Conservation (phyloP, 1,140 invertebrate species). For the Apis cerana region DNA sequence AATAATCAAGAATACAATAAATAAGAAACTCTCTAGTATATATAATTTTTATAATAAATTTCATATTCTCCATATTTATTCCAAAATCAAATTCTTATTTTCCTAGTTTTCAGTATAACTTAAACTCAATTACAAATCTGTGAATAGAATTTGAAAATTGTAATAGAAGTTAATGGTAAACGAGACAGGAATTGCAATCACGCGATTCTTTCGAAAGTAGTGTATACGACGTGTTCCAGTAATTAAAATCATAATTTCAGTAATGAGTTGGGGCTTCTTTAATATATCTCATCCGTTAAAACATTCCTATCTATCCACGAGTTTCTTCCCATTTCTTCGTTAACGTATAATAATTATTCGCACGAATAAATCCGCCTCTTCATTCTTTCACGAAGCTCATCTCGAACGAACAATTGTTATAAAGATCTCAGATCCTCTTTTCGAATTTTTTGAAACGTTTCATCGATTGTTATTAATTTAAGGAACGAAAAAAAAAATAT, state of each 20-base stretch:
- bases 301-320: not conserved
- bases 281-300: not conserved
- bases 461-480: not conserved
- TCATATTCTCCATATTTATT: no score
- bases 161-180: not conserved
- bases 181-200: not conserved
- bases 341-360: no score
- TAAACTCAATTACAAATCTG: no score
- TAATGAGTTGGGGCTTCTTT: constrained; percentile 5
- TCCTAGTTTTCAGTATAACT: no score
- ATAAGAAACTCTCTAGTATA: no score
- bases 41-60: no score
- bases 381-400: not conserved
- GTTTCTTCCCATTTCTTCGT: not conserved
- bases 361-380: not conserved
- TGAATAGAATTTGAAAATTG: not conserved
- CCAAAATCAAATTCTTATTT: no score
- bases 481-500: not conserved
- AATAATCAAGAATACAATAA: no score
- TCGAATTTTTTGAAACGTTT: not conserved
- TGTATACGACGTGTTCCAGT: not conserved
- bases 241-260: constrained; percentile 28
- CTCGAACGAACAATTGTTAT: not conserved
- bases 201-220: not conserved
- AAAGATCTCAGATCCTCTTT: not conserved